Base-by-base conservation (phyloP, 2,797 vertebrate genomes). In the Bryconaethiops microstoma region DNA sequence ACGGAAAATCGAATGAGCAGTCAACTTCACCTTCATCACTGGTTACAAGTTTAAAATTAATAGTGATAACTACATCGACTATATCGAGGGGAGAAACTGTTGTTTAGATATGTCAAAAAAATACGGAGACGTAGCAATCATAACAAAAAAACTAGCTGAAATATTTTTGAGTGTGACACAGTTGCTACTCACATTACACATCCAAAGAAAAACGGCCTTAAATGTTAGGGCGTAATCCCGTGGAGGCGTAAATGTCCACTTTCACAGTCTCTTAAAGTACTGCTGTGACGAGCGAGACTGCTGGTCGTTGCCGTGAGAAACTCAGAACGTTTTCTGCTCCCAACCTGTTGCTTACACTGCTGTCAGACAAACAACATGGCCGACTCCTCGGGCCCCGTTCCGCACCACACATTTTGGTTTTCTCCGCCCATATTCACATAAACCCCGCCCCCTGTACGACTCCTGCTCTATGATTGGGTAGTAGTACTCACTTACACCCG, bases 291-390 rank as follows among this genome's bases (percentile, higher is more conserved):
- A 57, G 54, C 1, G 13, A 52, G 19, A n/a, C 17, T n/a, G 54
- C 17, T 55, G 1, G 8, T 7, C 19, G 4, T 57, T n/a, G 6
- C 6, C 2, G 8, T 9, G 5, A 17, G 19, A 57, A 57, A n/a
- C 9, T 19, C 16, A 19, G 19, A 57, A n/a, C 7, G 19, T 19
- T 57, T 57, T 57, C 54, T 23, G 0, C 17, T 9, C 63, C 14
- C 29, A 84, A 86, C 86, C 86, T 87, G 86, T 87, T 86, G 86
- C 86, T 82, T 82, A 85, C 82, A 86, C 52, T 81, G 86, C 86
- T 86, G 84, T 87, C 86, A 87, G 52, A 79, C 54, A 84, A 72
- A 86, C 86, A 87, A 87, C 78, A 87, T 87, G 86, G 86, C 86
- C 57, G 86, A 76, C 84, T 63, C 17, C 29, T 62, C 59, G 10